Conservation (phyloP, 1,140 invertebrate genomes). For the Anthonomus grandis region DNA sequence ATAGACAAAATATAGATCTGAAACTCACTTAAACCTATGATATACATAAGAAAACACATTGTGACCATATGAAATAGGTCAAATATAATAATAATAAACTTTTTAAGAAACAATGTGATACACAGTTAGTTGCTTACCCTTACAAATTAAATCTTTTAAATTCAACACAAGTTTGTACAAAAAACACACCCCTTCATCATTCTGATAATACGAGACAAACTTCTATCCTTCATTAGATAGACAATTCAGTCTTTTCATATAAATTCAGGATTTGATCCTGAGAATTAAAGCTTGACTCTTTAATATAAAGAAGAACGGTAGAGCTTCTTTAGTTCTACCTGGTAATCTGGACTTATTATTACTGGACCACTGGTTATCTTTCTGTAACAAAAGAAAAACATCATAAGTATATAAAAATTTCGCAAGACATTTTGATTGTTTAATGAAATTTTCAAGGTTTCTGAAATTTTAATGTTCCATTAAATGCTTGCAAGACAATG, state of each 20-base stretch:
- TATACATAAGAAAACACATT: conserved; percentile 1
- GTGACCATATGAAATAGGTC: conserved; percentile 9
- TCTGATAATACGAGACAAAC: too few relatives aligned
- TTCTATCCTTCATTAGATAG: too few relatives aligned
- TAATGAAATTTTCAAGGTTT: background rate
- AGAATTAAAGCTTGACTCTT: conserved; percentile 10
- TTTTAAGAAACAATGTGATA: background rate
- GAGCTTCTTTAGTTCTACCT: conserved; percentile 42
- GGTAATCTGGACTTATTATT: conserved; percentile 44
- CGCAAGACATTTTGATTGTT: background rate
- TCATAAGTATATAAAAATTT: too few relatives aligned
- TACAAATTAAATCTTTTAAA: background rate
- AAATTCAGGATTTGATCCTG: conserved; percentile 16
- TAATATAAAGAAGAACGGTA: conserved; percentile 39
- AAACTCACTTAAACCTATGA: conserved; percentile 7
- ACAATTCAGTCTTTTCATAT: conserved; percentile 23
- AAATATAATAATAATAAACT: conserved; percentile 2
- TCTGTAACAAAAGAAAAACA: conserved; percentile 39
- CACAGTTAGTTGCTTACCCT: background rate
- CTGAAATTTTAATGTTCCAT: background rate
- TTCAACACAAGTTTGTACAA: conserved; percentile 8
- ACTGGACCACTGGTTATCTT: conserved; percentile 46
- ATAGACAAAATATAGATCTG: conserved; percentile 4
- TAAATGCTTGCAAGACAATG: background rate
- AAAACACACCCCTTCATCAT: conserved; percentile 14